A percentile compares a stretch with the other conserved stretches of the same genome.
Evolutionary conservation across 2,113 vertebrate species (phyloP).

Genomic region (Sphyrna mokarran): DNA sequence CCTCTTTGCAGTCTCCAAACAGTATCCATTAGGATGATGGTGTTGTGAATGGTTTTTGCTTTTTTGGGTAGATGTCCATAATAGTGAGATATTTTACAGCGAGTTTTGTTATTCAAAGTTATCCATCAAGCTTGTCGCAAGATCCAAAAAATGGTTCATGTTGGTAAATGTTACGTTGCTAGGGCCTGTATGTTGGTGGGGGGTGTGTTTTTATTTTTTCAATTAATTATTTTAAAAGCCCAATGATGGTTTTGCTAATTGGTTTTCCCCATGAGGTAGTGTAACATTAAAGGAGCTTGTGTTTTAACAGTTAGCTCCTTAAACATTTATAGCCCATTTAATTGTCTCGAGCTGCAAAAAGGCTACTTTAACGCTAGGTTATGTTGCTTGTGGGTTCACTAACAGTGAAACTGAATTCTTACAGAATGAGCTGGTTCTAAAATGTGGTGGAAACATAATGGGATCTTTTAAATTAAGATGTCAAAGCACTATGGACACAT

Average conservation of each 20-base stretch:
- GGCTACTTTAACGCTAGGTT: background rate
- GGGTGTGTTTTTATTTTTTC: background rate
- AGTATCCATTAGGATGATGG: background rate
- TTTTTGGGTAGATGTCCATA: background rate
- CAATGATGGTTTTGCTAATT: background rate
- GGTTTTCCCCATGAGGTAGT: background rate
- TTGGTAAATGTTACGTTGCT: background rate
- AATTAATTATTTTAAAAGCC: background rate
- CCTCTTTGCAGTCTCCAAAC: background rate
- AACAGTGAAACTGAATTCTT: too few relatives aligned
- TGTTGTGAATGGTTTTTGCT: background rate
- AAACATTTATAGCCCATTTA: background rate
- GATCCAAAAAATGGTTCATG: background rate
- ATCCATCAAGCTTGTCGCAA: background rate
- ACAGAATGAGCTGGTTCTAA: background rate
- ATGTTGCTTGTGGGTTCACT: background rate
- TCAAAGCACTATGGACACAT: background rate
- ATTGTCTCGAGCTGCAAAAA: background rate
- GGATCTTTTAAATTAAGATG: slow-evolving; percentile 2
- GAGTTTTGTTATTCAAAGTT: background rate
- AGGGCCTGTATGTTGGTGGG: background rate
- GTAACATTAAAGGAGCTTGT: background rate
- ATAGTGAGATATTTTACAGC: background rate
- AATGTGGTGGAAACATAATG: background rate
- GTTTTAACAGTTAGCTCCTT: background rate